Conservation (phyloP, 1,140 invertebrate genomes). For the Drosophila jambulina region DNA sequence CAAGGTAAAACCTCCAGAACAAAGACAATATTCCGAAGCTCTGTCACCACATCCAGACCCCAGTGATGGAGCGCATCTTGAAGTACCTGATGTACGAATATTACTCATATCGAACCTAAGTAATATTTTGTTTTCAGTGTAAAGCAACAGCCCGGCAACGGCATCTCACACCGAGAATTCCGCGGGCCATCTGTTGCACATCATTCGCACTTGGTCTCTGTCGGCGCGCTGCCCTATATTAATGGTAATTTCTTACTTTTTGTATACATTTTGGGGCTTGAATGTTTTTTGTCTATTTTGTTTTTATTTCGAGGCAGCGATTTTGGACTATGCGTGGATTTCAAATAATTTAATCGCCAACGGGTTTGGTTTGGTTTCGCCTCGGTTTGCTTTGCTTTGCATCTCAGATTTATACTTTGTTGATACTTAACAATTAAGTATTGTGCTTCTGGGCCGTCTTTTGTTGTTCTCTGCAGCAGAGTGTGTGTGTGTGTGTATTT, state of each 20-base stretch:
- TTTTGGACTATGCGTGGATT: slow-evolving; percentile 64
- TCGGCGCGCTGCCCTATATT: slow-evolving; percentile 81
- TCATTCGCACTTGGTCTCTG: slow-evolving; percentile 82
- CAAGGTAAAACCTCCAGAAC: background rate
- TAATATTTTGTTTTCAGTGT: slow-evolving; percentile 31
- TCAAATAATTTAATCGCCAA: slow-evolving; percentile 76
- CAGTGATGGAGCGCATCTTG: background rate
- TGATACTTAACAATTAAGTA: slow-evolving; percentile 83
- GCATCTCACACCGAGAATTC: slow-evolving; percentile 58
- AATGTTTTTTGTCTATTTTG: slow-evolving; percentile 73
- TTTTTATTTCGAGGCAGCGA: slow-evolving; percentile 67
- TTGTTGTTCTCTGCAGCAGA: slow-evolving; percentile 15
- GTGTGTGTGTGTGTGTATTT: background rate
- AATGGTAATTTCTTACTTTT: slow-evolving; percentile 83
- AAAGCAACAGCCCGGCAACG: slow-evolving; percentile 22
- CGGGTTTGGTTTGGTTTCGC: slow-evolving; percentile 5
- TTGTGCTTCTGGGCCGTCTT: slow-evolving; percentile 61
- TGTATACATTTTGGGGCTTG: slow-evolving; percentile 73
- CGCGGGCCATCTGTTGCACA: slow-evolving; percentile 79
- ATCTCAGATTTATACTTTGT: slow-evolving; percentile 80
- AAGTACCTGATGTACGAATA: too few relatives aligned
- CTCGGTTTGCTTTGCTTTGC: slow-evolving; percentile 44
- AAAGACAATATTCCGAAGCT: background rate
- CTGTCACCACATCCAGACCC: background rate
- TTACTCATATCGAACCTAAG: background rate